Conservation (phyloP, 2,113 vertebrate species). For the Catharus minimus region DNA sequence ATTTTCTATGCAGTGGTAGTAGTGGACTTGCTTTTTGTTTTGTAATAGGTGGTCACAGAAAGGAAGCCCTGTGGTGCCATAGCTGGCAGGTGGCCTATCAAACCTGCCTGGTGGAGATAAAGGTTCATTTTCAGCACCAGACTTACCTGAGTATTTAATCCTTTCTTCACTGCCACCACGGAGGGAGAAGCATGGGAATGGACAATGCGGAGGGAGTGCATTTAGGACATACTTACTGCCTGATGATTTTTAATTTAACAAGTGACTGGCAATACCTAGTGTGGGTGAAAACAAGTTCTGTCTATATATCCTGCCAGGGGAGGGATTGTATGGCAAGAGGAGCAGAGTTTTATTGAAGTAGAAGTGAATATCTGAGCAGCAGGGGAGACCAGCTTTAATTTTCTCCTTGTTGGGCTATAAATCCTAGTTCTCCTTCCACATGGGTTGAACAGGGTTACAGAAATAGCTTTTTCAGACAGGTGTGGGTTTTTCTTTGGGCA, state of each 20-base stretch:
- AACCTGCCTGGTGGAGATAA: not conserved
- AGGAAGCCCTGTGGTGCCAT: not conserved
- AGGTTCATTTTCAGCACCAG: not conserved
- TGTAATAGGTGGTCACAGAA: not conserved
- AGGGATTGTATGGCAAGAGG: not conserved
- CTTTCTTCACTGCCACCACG: rapidly evolving
- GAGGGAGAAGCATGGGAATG: not conserved
- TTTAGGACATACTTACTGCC: not conserved
- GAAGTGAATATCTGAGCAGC: not conserved
- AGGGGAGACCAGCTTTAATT: not conserved
- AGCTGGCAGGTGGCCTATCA: not conserved
- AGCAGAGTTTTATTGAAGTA: not conserved
- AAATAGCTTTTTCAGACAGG: conserved; percentile 8
- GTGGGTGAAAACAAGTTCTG: not conserved
- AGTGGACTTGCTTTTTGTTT: not conserved
- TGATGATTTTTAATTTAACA: not conserved
- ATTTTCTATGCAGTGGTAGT: not conserved
- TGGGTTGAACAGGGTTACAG: not conserved
- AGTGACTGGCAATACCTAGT: not conserved
- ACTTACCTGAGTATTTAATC: not conserved
- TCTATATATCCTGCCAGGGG: not conserved
- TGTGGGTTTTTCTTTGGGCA: not conserved
- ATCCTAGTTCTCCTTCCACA: not conserved
- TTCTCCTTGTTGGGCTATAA: not conserved
- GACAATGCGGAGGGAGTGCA: not conserved